A percentile compares a stretch with the other conserved stretches of the same genome.
Evolutionary conservation across 2,113 vertebrate genomes (phyloP).

Genomic region (Cebus imitator): DNA sequence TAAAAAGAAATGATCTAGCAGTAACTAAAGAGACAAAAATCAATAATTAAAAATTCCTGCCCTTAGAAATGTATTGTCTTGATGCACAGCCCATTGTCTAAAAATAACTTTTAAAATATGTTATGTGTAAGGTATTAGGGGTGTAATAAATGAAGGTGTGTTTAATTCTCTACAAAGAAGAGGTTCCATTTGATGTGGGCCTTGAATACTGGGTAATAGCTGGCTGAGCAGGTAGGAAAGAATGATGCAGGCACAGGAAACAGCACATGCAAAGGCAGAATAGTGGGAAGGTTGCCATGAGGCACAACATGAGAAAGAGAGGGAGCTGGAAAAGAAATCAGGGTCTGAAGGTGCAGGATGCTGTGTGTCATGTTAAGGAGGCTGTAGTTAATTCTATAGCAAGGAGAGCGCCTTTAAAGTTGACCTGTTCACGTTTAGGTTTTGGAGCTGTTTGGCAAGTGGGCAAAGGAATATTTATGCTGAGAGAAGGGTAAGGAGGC

Average conservation of each 20-base stretch:
- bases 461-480: neutral
- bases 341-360: neutral
- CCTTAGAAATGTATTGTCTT: neutral
- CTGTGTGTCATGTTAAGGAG: neutral
- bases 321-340: neutral
- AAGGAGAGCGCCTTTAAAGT: neutral
- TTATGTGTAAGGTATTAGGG: neutral
- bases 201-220: neutral
- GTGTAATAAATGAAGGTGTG: neutral
- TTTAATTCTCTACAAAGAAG: neutral
- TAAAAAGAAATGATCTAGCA: neutral
- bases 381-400: neutral
- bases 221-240: neutral
- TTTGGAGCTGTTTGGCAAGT: neutral
- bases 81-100: neutral
- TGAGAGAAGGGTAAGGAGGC: neutral
- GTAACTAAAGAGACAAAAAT: neutral
- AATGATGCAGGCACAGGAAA: neutral
- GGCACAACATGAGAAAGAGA: neutral
- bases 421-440: neutral
- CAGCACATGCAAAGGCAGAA: neutral
- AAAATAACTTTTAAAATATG: neutral
- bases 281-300: no score
- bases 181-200: neutral
- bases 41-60: neutral